phyloP scores from a whole-genome alignment of 2,888 invertebrate species.

The Lycophotia porphyrea region DNA sequence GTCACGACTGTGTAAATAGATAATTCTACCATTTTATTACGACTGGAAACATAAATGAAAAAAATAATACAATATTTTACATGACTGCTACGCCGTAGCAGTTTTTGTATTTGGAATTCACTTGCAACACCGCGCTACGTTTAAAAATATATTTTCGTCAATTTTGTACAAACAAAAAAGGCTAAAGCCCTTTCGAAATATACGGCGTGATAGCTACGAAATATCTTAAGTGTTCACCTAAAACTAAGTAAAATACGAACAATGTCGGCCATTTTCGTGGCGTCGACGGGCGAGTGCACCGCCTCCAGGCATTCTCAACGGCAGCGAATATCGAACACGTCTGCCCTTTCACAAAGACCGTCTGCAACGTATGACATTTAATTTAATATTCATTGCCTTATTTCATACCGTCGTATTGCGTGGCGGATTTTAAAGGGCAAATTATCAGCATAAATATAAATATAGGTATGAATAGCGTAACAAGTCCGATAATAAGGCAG shows the following conservation, averaged over 20 bases:
- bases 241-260: slow-evolving; percentile 58
- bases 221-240: slow-evolving; percentile 41
- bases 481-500: slow-evolving; percentile 22
- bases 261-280: slow-evolving; percentile 51
- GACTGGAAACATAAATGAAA: slow-evolving; percentile 20
- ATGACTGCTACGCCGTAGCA: slow-evolving; percentile 37
- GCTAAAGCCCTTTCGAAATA: slow-evolving; percentile 37
- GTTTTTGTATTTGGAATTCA: slow-evolving; percentile 26
- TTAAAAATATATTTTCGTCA: slow-evolving; percentile 23
- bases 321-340: slow-evolving; percentile 66
- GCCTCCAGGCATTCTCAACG: slow-evolving; percentile 63
- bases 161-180: slow-evolving; percentile 32
- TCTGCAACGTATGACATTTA: slow-evolving; percentile 76
- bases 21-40: slow-evolving; percentile 52
- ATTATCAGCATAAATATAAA: slow-evolving; percentile 57
- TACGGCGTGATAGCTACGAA: slow-evolving; percentile 20
- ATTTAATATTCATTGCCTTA: slow-evolving; percentile 75
- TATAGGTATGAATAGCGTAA: slow-evolving; percentile 35
- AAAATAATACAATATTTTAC: slow-evolving; percentile 40
- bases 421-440: slow-evolving; percentile 73
- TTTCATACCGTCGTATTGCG: slow-evolving; percentile 66
- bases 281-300: slow-evolving; percentile 59
- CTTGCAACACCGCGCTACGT: slow-evolving; percentile 20
- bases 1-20: slow-evolving; percentile 52
- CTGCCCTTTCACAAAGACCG: slow-evolving; percentile 76